Base-by-base conservation (phyloP, 1,140 invertebrate genomes). In the Brachionus paranguensis region DNA sequence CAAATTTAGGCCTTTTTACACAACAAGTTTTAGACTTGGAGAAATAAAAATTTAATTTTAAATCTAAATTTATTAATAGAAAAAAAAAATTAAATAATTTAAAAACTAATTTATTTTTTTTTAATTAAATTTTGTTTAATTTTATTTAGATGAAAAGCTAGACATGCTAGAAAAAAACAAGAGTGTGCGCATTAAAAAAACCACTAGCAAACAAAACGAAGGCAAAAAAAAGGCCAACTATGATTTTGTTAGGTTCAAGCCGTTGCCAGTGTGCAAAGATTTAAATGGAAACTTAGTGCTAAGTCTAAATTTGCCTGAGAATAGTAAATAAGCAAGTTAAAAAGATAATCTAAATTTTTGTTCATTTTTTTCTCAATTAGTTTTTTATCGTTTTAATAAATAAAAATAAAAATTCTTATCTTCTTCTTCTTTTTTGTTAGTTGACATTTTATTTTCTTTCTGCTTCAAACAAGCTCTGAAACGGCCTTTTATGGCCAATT, bases 181-280 rank as follows among this genome's bases (percentile, higher is more conserved):
- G 10, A 72, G 37, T 11, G 14, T 72, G n/a, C 68, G 68, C 10
- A 72, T 43, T 10, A 20, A 72, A 41, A 72, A 72, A 43, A 1
- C 17, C 17, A 72, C 41, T 43, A 72, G 37, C 17, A 72, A 17
- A 10, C 33, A 72, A 72, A 72, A 72, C 7, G 68, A 41, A 72
- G 10, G 11, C 41, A 72, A 37, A 72, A 45, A 24, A 41, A 72
- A 41, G 17, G 17, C 11, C 12, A 43, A 50, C 17, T 76, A 76
- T n/a, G 72, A 76, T 29, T 76, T 50, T 76, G 72, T 76, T 14
- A 29, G 72, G 10, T 76, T 76, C 27, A 76, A 50, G 11, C 72
- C 41, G 47, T 53, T 76, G 20, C 72, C 72, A 27, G 72, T 76
- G 7, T 76, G 72, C 45, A 76, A 76, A 76, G 72, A 76, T 76